phyloP scores from a whole-genome alignment of 2,113 vertebrate genomes.

The Stigmatopora nigra region DNA sequence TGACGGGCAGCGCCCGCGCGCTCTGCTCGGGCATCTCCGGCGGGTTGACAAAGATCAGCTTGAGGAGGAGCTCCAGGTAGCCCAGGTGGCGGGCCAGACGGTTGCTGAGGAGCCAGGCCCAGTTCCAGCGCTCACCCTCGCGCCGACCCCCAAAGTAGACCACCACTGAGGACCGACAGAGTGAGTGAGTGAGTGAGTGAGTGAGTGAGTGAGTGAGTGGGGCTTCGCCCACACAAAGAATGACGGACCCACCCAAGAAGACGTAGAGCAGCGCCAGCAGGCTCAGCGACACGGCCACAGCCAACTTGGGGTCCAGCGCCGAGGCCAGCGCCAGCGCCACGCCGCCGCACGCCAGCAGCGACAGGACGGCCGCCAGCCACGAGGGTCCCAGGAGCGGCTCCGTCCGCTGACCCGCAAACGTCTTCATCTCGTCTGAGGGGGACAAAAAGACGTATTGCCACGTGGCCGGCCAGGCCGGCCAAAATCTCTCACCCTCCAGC shows the following conservation, averaged over 20 bases:
- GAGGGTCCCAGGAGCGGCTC: slow-evolving; percentile 93
- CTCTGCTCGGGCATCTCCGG: slow-evolving; percentile 94
- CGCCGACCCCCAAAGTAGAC: slow-evolving; percentile 91
- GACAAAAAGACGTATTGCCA: too few species aligned
- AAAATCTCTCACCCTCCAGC: slow-evolving; percentile 78
- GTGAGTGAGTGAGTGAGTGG: too few species aligned
- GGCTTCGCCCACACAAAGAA: too few species aligned
- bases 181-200: too few species aligned
- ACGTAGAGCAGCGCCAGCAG: slow-evolving; percentile 85
- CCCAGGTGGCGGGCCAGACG: slow-evolving; percentile 87
- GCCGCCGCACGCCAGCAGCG: slow-evolving; percentile 77
- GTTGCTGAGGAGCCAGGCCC: slow-evolving; percentile 91
- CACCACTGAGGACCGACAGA: slow-evolving; percentile 67
- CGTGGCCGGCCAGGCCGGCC: too few species aligned
- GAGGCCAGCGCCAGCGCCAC: slow-evolving; percentile 81
- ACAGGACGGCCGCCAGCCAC: slow-evolving; percentile 88
- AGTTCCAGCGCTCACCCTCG: slow-evolving; percentile 92
- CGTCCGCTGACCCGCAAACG: slow-evolving; percentile 94
- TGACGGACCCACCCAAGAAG: slow-evolving; percentile 80
- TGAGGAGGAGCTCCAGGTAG: slow-evolving; percentile 89
- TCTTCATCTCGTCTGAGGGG: slow-evolving; percentile 94
- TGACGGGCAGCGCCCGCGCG: slow-evolving; percentile 87
- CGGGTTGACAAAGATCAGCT: slow-evolving; percentile 93
- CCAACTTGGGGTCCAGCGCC: slow-evolving; percentile 78
- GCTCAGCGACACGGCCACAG: slow-evolving; percentile 83